Evolutionary conservation across 2,888 invertebrate genomes (phyloP).

Genomic region (Aleiodes leptofemur): DNA sequence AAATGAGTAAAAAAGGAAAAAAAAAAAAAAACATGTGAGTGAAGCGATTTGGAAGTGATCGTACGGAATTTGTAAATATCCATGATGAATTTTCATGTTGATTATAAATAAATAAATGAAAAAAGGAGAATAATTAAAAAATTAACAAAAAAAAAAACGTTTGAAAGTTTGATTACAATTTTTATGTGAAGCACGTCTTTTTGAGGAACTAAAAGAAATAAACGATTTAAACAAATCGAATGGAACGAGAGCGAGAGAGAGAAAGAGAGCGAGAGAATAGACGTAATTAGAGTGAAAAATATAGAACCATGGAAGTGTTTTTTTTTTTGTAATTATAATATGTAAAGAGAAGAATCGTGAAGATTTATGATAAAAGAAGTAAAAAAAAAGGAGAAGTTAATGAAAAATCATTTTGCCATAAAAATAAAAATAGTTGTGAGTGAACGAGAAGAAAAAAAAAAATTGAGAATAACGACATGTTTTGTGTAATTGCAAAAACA

Average conservation of each 20-base stretch:
- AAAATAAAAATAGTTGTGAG: background rate
- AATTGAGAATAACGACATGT: too few relatives aligned
- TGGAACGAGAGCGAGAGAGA: background rate
- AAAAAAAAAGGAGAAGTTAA: background rate
- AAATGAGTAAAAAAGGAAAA: conserved; percentile 51
- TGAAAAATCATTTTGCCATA: conserved; percentile 5
- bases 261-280: background rate
- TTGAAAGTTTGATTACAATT: conserved; percentile 56
- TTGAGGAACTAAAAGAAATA: background rate
- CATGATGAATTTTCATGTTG: conserved; percentile 60
- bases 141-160: conserved; percentile 38
- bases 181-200: conserved; percentile 3
- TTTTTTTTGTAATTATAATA: conserved; percentile 15
- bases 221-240: background rate
- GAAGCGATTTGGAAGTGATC: conserved; percentile 59
- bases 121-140: background rate
- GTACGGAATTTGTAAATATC: conserved; percentile 63
- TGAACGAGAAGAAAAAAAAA: too few relatives aligned
- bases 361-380: background rate
- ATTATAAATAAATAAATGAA: conserved; percentile 44
- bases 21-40: conserved; percentile 40
- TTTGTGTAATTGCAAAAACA: conserved; percentile 1
- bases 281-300: background rate
- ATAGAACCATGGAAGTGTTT: background rate
- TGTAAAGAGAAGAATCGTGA: background rate